Conservation (phyloP, 2,888 invertebrate species). For the Noctua janthina region DNA sequence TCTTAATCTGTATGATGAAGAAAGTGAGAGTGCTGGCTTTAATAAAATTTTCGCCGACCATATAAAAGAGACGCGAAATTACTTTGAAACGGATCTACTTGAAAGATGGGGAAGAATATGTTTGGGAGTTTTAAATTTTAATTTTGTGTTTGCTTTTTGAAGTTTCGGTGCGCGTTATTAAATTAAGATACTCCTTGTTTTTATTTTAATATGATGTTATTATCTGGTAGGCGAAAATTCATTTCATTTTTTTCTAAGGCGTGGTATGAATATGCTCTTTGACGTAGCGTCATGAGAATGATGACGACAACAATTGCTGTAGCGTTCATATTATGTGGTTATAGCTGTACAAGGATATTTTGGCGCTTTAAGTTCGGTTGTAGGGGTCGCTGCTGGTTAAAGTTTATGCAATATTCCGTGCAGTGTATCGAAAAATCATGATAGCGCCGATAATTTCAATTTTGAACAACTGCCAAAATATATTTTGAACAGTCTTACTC, state of each 20-base stretch:
- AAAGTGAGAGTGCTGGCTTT: constrained; percentile 77
- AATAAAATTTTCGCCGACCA: constrained; percentile 79
- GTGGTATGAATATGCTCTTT: background rate
- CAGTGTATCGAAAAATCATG: background rate
- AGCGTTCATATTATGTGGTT: background rate
- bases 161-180: constrained; percentile 17
- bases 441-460: background rate
- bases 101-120: constrained; percentile 53
- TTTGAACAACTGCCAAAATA: background rate
- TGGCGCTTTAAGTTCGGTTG: background rate
- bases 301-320: background rate
- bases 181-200: constrained; percentile 15
- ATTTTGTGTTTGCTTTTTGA: constrained; percentile 44
- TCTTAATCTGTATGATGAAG: constrained; percentile 88
- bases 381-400: too few relatives aligned
- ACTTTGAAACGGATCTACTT: constrained; percentile 71
- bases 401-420: too few relatives aligned
- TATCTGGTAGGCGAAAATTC: background rate
- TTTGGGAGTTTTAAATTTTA: constrained; percentile 39
- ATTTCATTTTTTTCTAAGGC: background rate
- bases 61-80: constrained; percentile 74
- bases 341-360: background rate
- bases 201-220: constrained; percentile 6
- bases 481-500: background rate
- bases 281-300: background rate